Conservation (phyloP, 2,113 vertebrate species). For the Thalassarche chlororhynchos region DNA sequence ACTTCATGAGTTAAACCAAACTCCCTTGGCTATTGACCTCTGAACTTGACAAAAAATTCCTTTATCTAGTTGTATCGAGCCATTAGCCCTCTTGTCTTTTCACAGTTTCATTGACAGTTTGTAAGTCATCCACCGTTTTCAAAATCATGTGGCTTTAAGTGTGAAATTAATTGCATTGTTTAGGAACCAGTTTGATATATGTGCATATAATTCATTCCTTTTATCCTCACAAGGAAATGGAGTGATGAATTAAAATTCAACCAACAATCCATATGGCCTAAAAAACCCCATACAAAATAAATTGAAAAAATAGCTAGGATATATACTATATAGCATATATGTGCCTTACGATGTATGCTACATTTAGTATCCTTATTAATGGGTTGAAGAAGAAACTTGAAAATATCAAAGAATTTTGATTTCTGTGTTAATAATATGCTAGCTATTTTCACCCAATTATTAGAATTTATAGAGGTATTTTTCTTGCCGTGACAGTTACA, state of each 20-base stretch:
- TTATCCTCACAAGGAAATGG: background rate
- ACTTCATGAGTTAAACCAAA: background rate
- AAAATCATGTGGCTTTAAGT: background rate
- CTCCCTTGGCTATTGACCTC: background rate
- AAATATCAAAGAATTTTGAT: background rate
- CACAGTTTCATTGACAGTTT: background rate
- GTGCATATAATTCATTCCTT: background rate
- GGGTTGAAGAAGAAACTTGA: background rate
- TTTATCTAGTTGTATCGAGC: background rate
- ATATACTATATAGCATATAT: background rate
- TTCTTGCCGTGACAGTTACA: background rate
- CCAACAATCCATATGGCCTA: background rate
- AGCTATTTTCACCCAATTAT: background rate
- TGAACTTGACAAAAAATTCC: background rate
- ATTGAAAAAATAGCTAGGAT: background rate
- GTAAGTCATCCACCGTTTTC: background rate
- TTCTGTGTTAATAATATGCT: background rate
- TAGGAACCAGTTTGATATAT: background rate
- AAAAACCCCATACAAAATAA: background rate
- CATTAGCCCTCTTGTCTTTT: background rate
- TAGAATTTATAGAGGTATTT: background rate
- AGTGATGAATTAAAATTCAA: background rate
- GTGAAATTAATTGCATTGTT: background rate
- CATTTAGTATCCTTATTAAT: background rate
- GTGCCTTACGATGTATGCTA: accelerated